Conservation (phyloP, 2,888 invertebrate genomes). For the Taphrorychus bicolor region DNA sequence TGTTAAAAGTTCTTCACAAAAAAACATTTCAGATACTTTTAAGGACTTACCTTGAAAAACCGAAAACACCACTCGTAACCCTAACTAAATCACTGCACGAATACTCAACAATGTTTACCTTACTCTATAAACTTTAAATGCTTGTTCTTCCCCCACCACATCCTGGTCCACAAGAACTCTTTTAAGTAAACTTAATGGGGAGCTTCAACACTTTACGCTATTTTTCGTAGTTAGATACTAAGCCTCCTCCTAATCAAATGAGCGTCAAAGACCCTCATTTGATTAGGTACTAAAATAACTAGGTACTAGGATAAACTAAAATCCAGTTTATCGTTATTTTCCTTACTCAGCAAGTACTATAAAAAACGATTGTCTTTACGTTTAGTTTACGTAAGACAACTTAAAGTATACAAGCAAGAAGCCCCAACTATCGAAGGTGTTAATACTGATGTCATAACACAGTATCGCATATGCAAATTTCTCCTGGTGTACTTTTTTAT, state of each 20-base stretch:
- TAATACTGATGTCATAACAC: constrained; percentile 19
- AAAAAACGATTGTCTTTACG: too few relatives aligned
- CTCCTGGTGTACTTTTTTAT: neutral
- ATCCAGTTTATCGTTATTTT: too few relatives aligned
- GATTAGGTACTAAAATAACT: too few relatives aligned
- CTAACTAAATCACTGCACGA: constrained; percentile 17
- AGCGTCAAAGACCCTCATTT: too few relatives aligned
- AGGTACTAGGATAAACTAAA: too few relatives aligned
- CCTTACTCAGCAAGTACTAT: too few relatives aligned
- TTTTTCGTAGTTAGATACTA: too few relatives aligned
- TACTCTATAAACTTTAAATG: constrained; percentile 16
- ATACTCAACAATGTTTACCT: constrained; percentile 25
- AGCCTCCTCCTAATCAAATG: too few relatives aligned
- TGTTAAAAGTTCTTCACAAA: too few relatives aligned
- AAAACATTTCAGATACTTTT: too few relatives aligned
- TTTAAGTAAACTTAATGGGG: constrained; percentile 9
- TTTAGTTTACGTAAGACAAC: too few relatives aligned
- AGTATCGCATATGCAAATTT: constrained; percentile 25
- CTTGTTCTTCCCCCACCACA: constrained; percentile 20
- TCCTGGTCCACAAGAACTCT: constrained; percentile 26
- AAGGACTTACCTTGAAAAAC: neutral
- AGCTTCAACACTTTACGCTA: neutral
- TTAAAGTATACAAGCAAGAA: neutral
- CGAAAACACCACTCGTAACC: constrained; percentile 6
- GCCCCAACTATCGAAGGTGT: neutral